Percentiles rank a stretch among this genome's conserved stretches.
These are phyloP conservation scores for Meandrusa payeni DNA, from an alignment of 2,888 invertebrate species.

Conservation along the genomic window DNA sequence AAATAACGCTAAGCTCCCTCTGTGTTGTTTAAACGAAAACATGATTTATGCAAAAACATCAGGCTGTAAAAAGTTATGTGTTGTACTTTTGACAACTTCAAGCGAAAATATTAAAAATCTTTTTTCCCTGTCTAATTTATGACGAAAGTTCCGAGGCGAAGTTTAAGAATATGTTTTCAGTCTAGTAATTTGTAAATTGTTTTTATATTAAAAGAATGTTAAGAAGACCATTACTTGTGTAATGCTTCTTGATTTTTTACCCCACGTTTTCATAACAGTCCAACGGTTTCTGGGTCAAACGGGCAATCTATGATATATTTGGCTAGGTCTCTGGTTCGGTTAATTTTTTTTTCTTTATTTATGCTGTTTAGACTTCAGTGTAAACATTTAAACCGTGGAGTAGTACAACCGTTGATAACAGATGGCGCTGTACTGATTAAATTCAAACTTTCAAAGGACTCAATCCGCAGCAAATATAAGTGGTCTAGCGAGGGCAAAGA, in stretches of 20 bases:
- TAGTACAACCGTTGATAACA: too few relatives aligned
- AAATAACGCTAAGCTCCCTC: too few relatives aligned
- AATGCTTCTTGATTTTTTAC: constrained; percentile 3
- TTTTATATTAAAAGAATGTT: constrained; percentile 18
- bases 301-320: too few relatives aligned
- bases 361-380: too few relatives aligned
- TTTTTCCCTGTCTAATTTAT: constrained; percentile 22
- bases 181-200: constrained; percentile 16
- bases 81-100: constrained; percentile 25
- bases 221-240: not conserved
- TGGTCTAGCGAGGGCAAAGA: too few relatives aligned
- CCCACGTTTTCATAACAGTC: not conserved
- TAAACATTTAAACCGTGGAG: too few relatives aligned
- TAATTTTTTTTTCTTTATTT: too few relatives aligned
- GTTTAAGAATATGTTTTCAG: constrained; percentile 17
- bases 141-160: constrained; percentile 10
- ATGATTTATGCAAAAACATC: constrained; percentile 19
- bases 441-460: too few relatives aligned
- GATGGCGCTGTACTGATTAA: too few relatives aligned
- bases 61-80: constrained; percentile 11
- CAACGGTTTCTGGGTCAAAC: too few relatives aligned
- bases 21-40: constrained; percentile 9
- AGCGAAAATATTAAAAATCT: constrained; percentile 24
- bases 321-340: too few relatives aligned
- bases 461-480: too few relatives aligned